Conservation (phyloP, 2,888 invertebrate genomes). For the Calliopum simillimum region DNA sequence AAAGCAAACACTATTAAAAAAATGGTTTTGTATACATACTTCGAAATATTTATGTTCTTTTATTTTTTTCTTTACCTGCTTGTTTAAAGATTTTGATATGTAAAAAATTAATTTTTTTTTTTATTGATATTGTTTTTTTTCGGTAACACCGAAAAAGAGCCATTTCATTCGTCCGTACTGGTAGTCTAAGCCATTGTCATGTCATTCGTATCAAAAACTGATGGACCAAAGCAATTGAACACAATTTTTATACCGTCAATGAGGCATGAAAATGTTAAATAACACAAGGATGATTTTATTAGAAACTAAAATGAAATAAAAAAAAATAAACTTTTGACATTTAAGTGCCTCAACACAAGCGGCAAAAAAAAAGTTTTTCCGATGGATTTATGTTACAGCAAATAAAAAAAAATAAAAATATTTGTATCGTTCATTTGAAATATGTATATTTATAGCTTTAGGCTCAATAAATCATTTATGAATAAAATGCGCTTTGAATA, state of each 20-base stretch:
- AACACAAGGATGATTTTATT: not conserved
- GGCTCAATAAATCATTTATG: too few relatives aligned
- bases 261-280: constrained; percentile 4
- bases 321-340: not conserved
- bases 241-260: constrained; percentile 10
- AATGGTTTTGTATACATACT: too few relatives aligned
- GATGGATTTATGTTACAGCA: constrained; percentile 32
- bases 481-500: too few relatives aligned
- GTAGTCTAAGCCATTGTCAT: not conserved
- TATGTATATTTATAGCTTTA: too few relatives aligned
- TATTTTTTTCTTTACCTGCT: constrained; percentile 14
- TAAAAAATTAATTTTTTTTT: too few relatives aligned
- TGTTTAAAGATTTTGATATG: not conserved
- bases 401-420: constrained; percentile 48
- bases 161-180: too few relatives aligned
- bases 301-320: not conserved
- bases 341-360: not conserved
- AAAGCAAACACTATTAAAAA: too few relatives aligned
- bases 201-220: constrained; percentile 8
- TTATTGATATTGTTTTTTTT: too few relatives aligned
- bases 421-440: too few relatives aligned
- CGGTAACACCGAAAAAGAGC: too few relatives aligned
- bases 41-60: too few relatives aligned
- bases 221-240: constrained; percentile 9
- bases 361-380: constrained; percentile 31